Base-by-base conservation (phyloP, 2,113 vertebrate genomes). In the Scopus umbretta region DNA sequence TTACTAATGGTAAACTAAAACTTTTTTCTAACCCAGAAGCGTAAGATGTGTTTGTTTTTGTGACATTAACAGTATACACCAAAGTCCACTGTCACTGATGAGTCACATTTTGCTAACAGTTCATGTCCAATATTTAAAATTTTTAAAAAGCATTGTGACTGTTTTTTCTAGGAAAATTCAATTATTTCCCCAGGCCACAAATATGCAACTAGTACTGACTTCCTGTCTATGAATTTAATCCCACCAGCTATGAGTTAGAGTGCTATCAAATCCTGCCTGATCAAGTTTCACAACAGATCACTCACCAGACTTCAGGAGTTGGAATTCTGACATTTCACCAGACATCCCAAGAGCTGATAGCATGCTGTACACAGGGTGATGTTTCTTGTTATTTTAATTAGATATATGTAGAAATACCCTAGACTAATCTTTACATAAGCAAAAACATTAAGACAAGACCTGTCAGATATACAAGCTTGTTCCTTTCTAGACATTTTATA, bases 1-100 rank as follows among this genome's bases (percentile, higher is more conserved):
- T 97, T 97, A 93, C 62, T 93, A 94, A 95, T 2, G 63, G 92
- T 97, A 97, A 97, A 95, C 82, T 79, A 94, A 97, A 97, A 86
- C 94, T 81, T 86, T 96, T 94, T 95, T 56, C 84, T 91, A 96
- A 86, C 80, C 43, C 73, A 95, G 71, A 96, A 96, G 84, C 86
- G 87, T 94, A 88, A 91, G 80, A 86, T 71, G 49, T 97, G 96
- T 97, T 97, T 97, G 95, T 63, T 97, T 95, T 93, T 88, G 86
- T 94, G 87, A 90, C 81, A 87, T 94, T 94, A 96, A 80, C 40
- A 89, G 86, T 83, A 82, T 49, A 93, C 91, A 95, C 80, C 73
- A 92, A 96, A 86, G 84, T 80, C 95, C 86, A 89, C 89, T 97
- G 93, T 93, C 85, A 94, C 94, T 94, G 87, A 95, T 97, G 97